Evolutionary conservation across 2,888 invertebrate species (phyloP), one percentile per base, ranked within the genome.

Genomic region (Augiades crinisus): DNA sequence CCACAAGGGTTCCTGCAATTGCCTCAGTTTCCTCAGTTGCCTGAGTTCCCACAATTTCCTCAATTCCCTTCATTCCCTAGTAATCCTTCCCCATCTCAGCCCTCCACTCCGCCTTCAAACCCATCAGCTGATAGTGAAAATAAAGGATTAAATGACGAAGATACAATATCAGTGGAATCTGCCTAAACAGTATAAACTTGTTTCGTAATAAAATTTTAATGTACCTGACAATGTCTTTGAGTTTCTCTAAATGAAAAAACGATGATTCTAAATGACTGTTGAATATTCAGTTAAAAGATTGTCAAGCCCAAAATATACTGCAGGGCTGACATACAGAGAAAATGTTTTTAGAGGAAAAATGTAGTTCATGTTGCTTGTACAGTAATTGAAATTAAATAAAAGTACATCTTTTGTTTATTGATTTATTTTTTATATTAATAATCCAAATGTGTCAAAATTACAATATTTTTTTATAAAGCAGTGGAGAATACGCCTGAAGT

Each of bases 151-250:
- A 86, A 80, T 53, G 85, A 88, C 19, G 88, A 85, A 70, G 89
- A 89, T 47, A 81, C 88, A 8, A 61, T 89, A 64, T 73, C 88
- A n/a, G 78, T 89, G 41, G 89, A 89, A 53, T 81, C 88, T 49
- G 88, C 87, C 6, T 63, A 58, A 54, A 5, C 31, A 10, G 3
- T 21, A 21, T 30, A 31, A 6, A 13, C 12, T 12, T 12, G 8
- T 12, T 7, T 14, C n/a, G 12, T 10, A 5, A 24, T 16, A 14
- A 12, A 19, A 17, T 8, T 33, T 44, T 27, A 10, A 13, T 40
- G 31, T 34, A 40, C 31, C 47, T 47, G 46, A 24, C 10, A 27
- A 16, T 41, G 2, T n/a, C n/a, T n/a, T 22, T 24, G 1, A 7
- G 37, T 10, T 3, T 27, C 10, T 10, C 27, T 27, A 10, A 19